These are phyloP conservation scores for Malthinus seriepunctatus DNA, from an alignment of 2,888 invertebrate genomes.

Conservation along the genomic window DNA sequence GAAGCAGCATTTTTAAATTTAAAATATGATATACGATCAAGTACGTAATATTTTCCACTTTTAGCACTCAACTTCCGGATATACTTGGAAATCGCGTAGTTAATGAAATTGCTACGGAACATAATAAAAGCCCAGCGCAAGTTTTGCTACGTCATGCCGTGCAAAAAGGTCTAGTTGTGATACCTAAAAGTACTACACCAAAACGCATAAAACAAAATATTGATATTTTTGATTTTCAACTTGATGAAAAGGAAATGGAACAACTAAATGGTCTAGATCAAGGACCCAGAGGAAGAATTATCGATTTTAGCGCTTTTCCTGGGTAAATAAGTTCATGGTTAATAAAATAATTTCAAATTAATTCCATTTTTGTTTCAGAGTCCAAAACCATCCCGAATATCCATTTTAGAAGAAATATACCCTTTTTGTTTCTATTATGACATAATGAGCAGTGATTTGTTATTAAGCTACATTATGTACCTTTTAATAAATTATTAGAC, in stretches of 20 bases:
- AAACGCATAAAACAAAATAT: slow-evolving; percentile 76
- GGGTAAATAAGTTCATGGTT: slow-evolving; percentile 54
- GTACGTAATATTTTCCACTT: slow-evolving; percentile 15
- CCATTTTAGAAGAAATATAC: slow-evolving; percentile 29
- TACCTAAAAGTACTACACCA: slow-evolving; percentile 83
- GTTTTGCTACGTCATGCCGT: slow-evolving; percentile 70
- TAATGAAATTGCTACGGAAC: slow-evolving; percentile 51
- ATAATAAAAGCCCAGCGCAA: slow-evolving; percentile 75
- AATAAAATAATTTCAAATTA: background rate
- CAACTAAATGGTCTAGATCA: slow-evolving; percentile 66
- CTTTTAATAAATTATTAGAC: too few species aligned
- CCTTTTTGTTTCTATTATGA: too few species aligned
- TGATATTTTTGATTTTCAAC: slow-evolving; percentile 72
- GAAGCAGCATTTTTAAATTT: too few species aligned
- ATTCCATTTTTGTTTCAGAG: background rate
- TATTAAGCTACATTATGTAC: too few species aligned
- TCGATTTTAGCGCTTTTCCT: slow-evolving; percentile 70
- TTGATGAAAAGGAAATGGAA: slow-evolving; percentile 65
- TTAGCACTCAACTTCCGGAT: slow-evolving; percentile 66
- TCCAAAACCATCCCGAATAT: slow-evolving; percentile 41
- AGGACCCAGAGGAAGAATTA: slow-evolving; percentile 63
- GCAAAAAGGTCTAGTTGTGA: slow-evolving; percentile 73
- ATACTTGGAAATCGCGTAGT: slow-evolving; percentile 66
- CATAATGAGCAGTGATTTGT: too few species aligned
- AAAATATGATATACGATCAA: background rate